Conservation (phyloP, 2,888 invertebrate species). For the Aspidapion aeneum region DNA sequence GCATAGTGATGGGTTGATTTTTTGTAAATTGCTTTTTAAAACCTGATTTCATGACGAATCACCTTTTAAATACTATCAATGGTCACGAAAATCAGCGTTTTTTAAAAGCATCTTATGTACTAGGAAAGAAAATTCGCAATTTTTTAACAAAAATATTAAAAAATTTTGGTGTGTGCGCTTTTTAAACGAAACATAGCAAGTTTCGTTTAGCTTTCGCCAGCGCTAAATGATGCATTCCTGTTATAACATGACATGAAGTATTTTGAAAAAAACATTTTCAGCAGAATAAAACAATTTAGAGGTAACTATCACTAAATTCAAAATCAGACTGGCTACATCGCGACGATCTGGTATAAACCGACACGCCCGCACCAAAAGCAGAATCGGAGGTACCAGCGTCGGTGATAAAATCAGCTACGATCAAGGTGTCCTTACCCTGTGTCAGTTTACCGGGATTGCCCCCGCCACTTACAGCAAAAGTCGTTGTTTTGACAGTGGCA, state of each 20-base stretch:
- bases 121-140: no score
- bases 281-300: slow-evolving; percentile 47
- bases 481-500: slow-evolving; percentile 43
- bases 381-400: slow-evolving; percentile 76
- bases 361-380: slow-evolving; percentile 65
- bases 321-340: slow-evolving; percentile 83
- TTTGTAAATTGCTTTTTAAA: no score
- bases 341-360: slow-evolving; percentile 75
- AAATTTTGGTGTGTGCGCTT: no score
- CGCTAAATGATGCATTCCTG: no score
- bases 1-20: no score
- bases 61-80: no score
- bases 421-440: slow-evolving; percentile 73
- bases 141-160: no score
- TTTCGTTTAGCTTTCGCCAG: no score
- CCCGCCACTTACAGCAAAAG: background rate
- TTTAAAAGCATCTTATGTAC: no score
- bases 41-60: no score
- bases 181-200: no score
- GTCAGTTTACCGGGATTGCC: slow-evolving; percentile 49
- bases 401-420: slow-evolving; percentile 70
- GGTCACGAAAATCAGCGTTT: no score
- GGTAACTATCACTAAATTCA: slow-evolving; percentile 86
- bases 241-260: background rate
- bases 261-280: background rate